A percentile compares a stretch with the other conserved stretches of the same genome.
Conservation (phyloP, 2,113 vertebrate species). For the Aix galericulata region DNA sequence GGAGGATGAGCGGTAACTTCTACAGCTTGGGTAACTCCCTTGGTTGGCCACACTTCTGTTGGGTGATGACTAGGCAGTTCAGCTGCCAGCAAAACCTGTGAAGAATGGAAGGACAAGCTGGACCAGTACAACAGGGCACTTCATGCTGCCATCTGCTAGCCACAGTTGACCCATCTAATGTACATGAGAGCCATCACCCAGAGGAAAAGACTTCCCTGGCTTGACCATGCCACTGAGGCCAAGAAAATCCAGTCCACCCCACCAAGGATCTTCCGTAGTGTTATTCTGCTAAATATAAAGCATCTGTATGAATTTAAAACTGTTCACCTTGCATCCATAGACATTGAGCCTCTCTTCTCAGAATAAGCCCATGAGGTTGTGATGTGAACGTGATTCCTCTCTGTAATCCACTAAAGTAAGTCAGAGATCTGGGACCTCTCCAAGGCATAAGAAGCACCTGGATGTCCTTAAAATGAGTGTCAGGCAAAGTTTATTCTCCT, state of each 20-base stretch:
- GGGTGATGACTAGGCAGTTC: background rate
- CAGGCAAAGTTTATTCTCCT: slow-evolving; percentile 22
- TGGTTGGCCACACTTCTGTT: background rate
- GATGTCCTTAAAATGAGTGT: slow-evolving; percentile 3
- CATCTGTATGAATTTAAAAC: background rate
- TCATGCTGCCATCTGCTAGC: background rate
- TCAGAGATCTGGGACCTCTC: background rate
- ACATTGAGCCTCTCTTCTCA: background rate
- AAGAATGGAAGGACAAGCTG: background rate
- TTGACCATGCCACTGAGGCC: background rate
- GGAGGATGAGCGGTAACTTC: background rate
- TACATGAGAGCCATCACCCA: background rate
- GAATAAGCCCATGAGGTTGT: background rate
- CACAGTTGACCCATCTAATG: background rate
- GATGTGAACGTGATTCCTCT: background rate
- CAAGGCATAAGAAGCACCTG: background rate
- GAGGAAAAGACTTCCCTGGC: background rate
- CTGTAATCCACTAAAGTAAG: background rate
- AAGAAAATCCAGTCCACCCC: background rate
- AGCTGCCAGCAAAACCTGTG: background rate
- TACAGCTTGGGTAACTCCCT: background rate
- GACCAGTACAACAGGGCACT: background rate
- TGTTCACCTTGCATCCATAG: background rate
- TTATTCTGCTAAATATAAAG: background rate
- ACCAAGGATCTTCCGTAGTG: background rate